Evolutionary conservation across 2,888 invertebrate species (phyloP).

Genomic region (Salticus scenicus): DNA sequence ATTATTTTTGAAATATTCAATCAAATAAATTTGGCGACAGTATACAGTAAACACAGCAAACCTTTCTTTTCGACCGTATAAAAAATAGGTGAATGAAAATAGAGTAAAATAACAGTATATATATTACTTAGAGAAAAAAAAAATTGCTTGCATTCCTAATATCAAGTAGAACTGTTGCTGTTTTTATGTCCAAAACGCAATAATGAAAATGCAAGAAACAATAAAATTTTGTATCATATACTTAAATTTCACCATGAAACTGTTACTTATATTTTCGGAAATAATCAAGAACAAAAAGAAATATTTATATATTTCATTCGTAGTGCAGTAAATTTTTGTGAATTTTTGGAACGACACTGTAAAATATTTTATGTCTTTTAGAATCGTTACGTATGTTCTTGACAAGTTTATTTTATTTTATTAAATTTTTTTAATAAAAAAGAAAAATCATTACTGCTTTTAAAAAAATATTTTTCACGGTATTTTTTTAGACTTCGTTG

Average conservation of each 20-base stretch:
- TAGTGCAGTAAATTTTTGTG: background rate
- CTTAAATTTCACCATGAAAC: slow-evolving; percentile 42
- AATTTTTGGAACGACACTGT: background rate
- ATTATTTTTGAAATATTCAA: too few relatives aligned
- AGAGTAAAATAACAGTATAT: slow-evolving; percentile 11
- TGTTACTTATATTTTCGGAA: slow-evolving; percentile 17
- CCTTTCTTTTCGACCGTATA: background rate
- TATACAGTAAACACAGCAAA: background rate
- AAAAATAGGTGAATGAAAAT: slow-evolving; percentile 2
- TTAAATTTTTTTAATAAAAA: too few relatives aligned
- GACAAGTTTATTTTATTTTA: too few relatives aligned
- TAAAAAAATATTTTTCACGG: too few relatives aligned
- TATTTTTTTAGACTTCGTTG: too few relatives aligned
- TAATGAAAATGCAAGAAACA: background rate
- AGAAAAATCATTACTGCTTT: too few relatives aligned
- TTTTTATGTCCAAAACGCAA: background rate
- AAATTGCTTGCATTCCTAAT: slow-evolving; percentile 35
- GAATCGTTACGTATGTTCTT: background rate
- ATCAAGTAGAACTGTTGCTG: slow-evolving; percentile 45
- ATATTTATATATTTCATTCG: slow-evolving; percentile 16
- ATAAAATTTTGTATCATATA: slow-evolving; percentile 35
- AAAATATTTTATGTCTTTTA: slow-evolving; percentile 23
- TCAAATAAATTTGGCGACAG: slow-evolving; percentile 16
- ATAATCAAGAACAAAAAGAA: background rate
- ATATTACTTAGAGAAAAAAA: slow-evolving; percentile 39